Percentiles rank a stretch among this genome's conserved stretches.
Evolutionary conservation across 2,113 vertebrate genomes (phyloP).

Genomic region (Seriola dumerili): DNA sequence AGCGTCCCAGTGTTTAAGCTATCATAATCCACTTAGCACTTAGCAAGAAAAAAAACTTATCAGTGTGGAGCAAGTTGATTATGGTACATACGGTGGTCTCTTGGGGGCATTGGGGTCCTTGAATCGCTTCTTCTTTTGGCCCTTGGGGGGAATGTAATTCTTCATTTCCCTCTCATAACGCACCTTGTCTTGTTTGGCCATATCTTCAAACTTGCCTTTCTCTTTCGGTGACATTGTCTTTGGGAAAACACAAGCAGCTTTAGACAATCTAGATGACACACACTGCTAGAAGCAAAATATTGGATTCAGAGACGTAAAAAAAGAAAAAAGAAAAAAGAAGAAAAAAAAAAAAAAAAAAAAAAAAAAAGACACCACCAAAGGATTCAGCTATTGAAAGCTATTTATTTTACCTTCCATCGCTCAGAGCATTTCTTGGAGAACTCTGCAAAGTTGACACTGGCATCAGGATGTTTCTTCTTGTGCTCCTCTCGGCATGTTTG

Average conservation of each 20-base stretch:
- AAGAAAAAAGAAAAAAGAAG: neutral
- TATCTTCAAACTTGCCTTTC: constrained; percentile 97
- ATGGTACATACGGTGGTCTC: constrained; percentile 93
- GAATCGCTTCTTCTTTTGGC: constrained; percentile 93
- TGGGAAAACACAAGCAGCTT: constrained; percentile 41
- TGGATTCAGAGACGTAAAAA: neutral
- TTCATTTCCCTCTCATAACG: constrained; percentile 98
- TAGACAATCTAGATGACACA: neutral
- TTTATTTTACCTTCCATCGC: constrained; percentile 91
- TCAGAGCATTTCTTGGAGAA: constrained; percentile 98
- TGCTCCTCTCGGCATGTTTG: constrained; percentile 97
- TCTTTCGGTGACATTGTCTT: constrained; percentile 97
- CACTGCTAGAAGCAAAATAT: neutral
- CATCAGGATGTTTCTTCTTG: constrained; percentile 98
- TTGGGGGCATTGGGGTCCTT: constrained; percentile 99
- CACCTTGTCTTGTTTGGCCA: constrained; percentile 95
- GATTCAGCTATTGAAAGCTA: neutral
- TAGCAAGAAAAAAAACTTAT: neutral
- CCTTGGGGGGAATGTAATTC: constrained; percentile 94
- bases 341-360: neutral
- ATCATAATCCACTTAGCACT: neutral
- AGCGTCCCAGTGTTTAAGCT: neutral
- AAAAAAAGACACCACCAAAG: neutral
- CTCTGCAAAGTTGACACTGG: constrained; percentile 93
- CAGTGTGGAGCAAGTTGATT: neutral